A percentile compares a stretch with the other conserved stretches of the same genome.
Evolutionary conservation across 2,797 vertebrate species (phyloP).

Genomic region (Gymnocypris eckloni): DNA sequence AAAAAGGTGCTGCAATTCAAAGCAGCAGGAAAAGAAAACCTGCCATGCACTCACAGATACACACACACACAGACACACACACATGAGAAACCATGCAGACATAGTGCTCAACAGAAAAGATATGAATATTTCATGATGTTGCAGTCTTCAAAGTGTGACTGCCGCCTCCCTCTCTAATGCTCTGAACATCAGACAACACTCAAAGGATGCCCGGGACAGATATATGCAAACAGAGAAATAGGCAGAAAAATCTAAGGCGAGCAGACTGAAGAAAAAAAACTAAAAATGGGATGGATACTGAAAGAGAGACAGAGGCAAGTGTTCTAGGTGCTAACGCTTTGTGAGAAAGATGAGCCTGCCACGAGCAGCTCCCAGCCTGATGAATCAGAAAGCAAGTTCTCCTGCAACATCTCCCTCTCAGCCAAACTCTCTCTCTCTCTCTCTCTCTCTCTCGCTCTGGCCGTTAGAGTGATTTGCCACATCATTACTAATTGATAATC

Average conservation of each 20-base stretch:
- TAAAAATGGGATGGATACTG: constrained; percentile 3
- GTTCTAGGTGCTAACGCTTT: constrained; percentile 49
- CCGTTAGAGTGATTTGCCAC: constrained; percentile 74
- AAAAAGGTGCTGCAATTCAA: constrained; percentile 12
- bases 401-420: constrained; percentile 17
- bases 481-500: constrained; percentile 79
- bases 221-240: constrained; percentile 7
- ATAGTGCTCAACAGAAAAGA: constrained; percentile 56
- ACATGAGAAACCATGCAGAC: constrained; percentile 30
- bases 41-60: constrained; percentile 26
- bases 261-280: constrained; percentile 6
- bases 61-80: constrained; percentile 36
- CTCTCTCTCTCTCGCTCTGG: constrained; percentile 58
- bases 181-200: constrained; percentile 44
- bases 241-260: constrained; percentile 21
- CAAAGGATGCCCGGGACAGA: constrained; percentile 55
- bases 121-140: constrained; percentile 73
- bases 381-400: constrained; percentile 52
- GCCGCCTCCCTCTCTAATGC: constrained; percentile 50
- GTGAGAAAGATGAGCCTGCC: constrained; percentile 59
- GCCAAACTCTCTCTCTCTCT: constrained; percentile 42
- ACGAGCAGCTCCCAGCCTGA: constrained; percentile 37
- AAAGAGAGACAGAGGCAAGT: constrained; percentile 34
- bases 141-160: constrained; percentile 65
- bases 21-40: constrained; percentile 10